Evolutionary conservation across 2,113 vertebrate genomes (phyloP).

Genomic region (Myrmecobius fasciatus): DNA sequence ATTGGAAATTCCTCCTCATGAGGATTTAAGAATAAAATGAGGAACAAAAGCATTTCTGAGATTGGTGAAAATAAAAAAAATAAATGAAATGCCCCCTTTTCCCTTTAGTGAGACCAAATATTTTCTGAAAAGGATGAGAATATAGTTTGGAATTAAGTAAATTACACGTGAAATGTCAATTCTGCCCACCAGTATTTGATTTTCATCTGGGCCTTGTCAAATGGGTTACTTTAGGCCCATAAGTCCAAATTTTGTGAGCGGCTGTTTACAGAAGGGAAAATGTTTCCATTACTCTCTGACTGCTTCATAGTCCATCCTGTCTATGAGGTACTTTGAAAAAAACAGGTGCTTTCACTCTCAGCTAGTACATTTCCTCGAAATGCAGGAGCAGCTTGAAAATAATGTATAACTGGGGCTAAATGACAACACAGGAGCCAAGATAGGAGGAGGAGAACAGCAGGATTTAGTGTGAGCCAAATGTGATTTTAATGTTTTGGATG

Average conservation of each 20-base stretch:
- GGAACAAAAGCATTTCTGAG: conserved; percentile 32
- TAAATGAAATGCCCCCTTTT: neutral
- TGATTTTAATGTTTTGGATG: neutral
- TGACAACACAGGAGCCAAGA: neutral
- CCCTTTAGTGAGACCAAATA: conserved; percentile 2
- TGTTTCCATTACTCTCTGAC: neutral
- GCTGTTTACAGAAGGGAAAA: neutral
- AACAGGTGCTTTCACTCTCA: neutral
- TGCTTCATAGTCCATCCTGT: neutral
- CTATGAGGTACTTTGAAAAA: neutral
- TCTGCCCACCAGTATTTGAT: neutral
- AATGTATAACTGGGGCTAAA: neutral
- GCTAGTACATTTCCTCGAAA: neutral
- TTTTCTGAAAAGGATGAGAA: conserved; percentile 43
- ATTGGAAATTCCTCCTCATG: neutral
- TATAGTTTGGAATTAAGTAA: neutral
- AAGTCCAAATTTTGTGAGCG: neutral
- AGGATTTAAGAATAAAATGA: conserved; percentile 33
- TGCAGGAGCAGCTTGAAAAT: neutral
- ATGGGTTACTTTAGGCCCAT: neutral
- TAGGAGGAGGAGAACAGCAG: neutral
- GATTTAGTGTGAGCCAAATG: conserved; percentile 16
- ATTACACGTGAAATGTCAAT: neutral
- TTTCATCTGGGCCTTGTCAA: conserved; percentile 3
- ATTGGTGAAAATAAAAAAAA: neutral